phyloP scores from a whole-genome alignment of 1,140 invertebrate species.

The Callitettix versicolor region DNA sequence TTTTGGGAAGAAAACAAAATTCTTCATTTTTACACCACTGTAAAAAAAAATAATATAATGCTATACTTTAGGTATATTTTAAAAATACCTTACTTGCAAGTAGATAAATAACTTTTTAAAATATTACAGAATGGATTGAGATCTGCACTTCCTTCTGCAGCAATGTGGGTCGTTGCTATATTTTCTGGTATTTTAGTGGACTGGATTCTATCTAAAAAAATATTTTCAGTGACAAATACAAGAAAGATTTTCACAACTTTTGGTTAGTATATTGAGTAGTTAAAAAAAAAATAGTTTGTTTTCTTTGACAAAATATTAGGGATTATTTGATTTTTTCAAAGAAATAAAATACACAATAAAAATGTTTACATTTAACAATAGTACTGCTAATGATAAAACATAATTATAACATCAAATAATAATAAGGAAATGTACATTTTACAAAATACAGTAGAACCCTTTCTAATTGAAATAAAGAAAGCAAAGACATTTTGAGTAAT shows the following conservation, averaged over 20 bases:
- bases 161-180: constrained; percentile 60
- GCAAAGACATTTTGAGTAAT: no score
- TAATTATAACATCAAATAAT: not conserved
- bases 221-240: constrained; percentile 20
- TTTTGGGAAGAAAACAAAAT: not conserved
- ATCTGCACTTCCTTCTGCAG: constrained; percentile 54
- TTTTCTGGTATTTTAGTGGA: constrained; percentile 39
- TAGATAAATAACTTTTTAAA: no score
- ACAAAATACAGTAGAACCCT: no score
- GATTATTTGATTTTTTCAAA: not conserved
- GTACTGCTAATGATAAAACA: not conserved
- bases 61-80: not conserved
- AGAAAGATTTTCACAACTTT: constrained; percentile 29
- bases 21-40: not conserved
- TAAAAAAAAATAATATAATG: constrained; percentile 2
- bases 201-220: constrained; percentile 24
- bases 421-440: not conserved
- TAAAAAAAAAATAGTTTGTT: not conserved
- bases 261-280: no score
- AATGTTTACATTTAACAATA: not conserved
- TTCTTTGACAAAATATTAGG: not conserved
- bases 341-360: not conserved
- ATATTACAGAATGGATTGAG: constrained; percentile 49
- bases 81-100: not conserved
- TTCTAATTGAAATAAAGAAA: no score